Evolutionary conservation across 2,888 invertebrate species (phyloP), one percentile per base, ranked within the genome.

Genomic region (Harmothoe impar): DNA sequence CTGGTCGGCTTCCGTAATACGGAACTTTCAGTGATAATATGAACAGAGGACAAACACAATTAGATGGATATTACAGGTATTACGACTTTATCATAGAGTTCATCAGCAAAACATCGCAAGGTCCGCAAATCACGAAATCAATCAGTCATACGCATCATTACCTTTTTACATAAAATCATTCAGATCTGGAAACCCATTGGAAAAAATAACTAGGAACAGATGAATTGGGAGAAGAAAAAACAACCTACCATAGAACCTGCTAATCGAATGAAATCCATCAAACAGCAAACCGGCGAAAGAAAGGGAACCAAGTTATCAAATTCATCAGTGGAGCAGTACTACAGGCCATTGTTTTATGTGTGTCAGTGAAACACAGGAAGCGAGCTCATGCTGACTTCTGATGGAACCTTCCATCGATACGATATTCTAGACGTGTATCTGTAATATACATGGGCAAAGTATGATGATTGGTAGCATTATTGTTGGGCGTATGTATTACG

Each of bases 181-280:
- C 62, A 62, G 3, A 62, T 62, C 0, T n/a, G 3, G 25, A 72
- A 72, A 72, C 25, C n/a, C n/a, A 29, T 72, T 5, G 25, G 29
- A 3, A 29, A n/a, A 29, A 72, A 72, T 0, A 29, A 12, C 3
- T 1, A 17, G 25, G 72, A 72, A 72, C 25, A n/a, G 25, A 5
- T 29, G 29, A 62, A 62, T 62, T 62, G 29, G 72, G 72, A 29
- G 25, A 72, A 62, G 62, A 7, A 72, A 72, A 25, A 29, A 12
- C n/a, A 72, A 72, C n/a, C 72, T 20, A 72, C 31, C 31, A 72
- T 29, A 62, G 62, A n/a, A 12, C 3, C 62, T 62, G 29, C 72
- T 72, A 72, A 29, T 72, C 72, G 17, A 72, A 72, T 72, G 25
- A 72, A 72, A 72, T 72, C 72, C 72, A 72, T 72, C 72, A 72